Base-by-base conservation (phyloP, 2,113 vertebrate genomes). In the Uropsilus gracilis region DNA sequence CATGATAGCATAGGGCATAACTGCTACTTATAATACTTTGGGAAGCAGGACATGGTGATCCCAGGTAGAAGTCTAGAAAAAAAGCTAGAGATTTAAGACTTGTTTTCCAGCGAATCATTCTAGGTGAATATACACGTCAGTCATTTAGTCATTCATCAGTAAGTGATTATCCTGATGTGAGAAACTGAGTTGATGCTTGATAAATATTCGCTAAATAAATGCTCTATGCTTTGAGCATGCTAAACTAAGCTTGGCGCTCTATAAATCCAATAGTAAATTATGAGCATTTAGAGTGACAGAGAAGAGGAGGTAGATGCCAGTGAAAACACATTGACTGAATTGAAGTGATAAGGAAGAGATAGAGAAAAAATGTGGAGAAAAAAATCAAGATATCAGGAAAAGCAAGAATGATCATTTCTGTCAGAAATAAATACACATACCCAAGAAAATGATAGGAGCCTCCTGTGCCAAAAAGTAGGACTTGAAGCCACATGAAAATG, bases 1-100 rank as follows among this genome's bases (percentile, higher is more conserved):
- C 4, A 1, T 18, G 8, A 6, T 50, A 24, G 2, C 9, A 55
- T 24, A 20, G 1, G 7, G 30, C 5, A 6, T 4, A 32, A 0
- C 13, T 48, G 16, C 44, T 63, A 34, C 39, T 92, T 57, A 59
- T 50, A 34, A 53, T 34, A 34, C 28, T 64, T 6, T 0, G 48
- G 32, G 9, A 71, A 24, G 8, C 8, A 90, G n/a, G 7, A 6
- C 1, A 17, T 32, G 24, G 4, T 4, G 6, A 42, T 42, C 34
- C 53, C 28, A 30, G 9, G 14, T 8, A 69, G 17, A 7, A 42
- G 13, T 63, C 8, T 3, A 66, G 75, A 68, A n/a, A 22, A 22
- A 14, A 30, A 59, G 26, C 7, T 26, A 18, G 17, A 13, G 13
- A 44, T 69, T 6, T 6, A n/a, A 17, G 8, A 20, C 34, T 61